A percentile compares a stretch with the other conserved stretches of the same genome.
Conservation (phyloP, 2,113 vertebrate genomes). For the Miniopterus natalensis region DNA sequence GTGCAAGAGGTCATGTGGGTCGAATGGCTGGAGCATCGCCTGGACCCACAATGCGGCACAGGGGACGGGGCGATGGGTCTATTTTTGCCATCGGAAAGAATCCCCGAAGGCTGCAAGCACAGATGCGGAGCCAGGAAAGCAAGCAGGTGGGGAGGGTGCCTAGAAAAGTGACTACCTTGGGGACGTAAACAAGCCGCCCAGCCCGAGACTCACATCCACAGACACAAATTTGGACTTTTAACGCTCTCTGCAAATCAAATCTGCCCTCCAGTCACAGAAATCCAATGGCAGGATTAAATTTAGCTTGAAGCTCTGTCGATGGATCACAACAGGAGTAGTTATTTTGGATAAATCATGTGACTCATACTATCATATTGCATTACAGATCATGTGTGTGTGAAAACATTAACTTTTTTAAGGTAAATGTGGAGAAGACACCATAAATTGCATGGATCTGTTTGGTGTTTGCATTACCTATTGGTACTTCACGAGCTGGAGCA, state of each 20-base stretch:
- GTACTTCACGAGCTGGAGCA: neutral
- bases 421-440: neutral
- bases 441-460: neutral
- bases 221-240: neutral
- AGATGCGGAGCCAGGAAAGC: neutral
- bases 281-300: neutral
- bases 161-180: neutral
- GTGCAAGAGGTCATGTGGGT: neutral
- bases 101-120: rapidly evolving
- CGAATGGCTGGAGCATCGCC: rapidly evolving
- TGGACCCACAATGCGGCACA: neutral
- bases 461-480: neutral
- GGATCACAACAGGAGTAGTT: neutral
- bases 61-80: rapidly evolving
- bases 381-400: too few species aligned
- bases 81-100: neutral
- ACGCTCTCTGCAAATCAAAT: neutral
- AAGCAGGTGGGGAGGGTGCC: neutral
- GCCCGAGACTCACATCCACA: neutral
- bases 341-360: neutral
- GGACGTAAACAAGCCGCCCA: neutral
- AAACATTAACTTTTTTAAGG: neutral
- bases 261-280: neutral
- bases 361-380: rapidly evolving
- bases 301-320: neutral